A percentile compares a stretch with the other conserved stretches of the same genome.
phyloP scores from a whole-genome alignment of 2,113 vertebrate genomes.

The Morphnarchus princeps region DNA sequence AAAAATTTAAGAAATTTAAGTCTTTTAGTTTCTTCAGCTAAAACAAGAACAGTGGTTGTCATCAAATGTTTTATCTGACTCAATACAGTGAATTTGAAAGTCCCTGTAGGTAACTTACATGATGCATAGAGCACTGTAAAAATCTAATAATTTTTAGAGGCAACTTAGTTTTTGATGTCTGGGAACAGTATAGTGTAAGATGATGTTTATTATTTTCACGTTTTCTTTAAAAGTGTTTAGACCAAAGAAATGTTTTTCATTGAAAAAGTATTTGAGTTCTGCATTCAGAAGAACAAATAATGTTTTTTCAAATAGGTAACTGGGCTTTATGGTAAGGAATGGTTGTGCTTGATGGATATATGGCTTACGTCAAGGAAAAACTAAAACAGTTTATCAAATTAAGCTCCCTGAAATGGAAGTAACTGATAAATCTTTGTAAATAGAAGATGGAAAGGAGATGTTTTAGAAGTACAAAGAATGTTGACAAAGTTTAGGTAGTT shows the following conservation, averaged over 20 bases:
- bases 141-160: not conserved
- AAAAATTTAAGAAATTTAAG: not conserved
- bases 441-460: not conserved
- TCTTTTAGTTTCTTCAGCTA: not conserved
- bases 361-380: not conserved
- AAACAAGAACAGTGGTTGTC: not conserved
- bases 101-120: not conserved
- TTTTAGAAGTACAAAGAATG: not conserved
- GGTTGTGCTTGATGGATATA: not conserved
- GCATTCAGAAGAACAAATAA: not conserved
- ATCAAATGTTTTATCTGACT: not conserved
- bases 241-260: not conserved
- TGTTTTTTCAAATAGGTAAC: not conserved
- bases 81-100: not conserved
- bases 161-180: not conserved
- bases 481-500: not conserved
- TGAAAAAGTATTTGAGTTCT: not conserved
- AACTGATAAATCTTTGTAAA: not conserved
- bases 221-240: not conserved
- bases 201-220: not conserved
- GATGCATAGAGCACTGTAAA: not conserved
- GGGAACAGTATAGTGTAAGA: not conserved
- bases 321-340: not conserved
- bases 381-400: not conserved
- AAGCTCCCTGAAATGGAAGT: not conserved